Percentiles rank a stretch among this genome's conserved stretches.
phyloP scores from a whole-genome alignment of 2,113 vertebrate genomes.

The Eubucco bourcierii region DNA sequence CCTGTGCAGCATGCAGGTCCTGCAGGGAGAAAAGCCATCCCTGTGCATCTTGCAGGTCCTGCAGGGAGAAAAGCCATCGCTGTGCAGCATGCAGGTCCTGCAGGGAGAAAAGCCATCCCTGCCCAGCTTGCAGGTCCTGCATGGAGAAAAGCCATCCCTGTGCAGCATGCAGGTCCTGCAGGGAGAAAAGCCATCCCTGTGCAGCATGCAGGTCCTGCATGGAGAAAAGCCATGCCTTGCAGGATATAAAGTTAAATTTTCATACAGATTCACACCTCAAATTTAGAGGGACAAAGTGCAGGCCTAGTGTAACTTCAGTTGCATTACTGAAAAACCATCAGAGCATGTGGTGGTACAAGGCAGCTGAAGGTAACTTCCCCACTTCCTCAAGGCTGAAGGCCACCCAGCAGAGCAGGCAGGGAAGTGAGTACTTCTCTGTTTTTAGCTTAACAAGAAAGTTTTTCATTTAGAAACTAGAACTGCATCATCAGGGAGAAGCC shows the following conservation, averaged over 20 bases:
- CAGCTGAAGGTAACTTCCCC: not conserved
- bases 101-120: not conserved
- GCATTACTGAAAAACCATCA: not conserved
- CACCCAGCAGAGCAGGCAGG: not conserved
- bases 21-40: not conserved
- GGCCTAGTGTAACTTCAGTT: not conserved
- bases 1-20: not conserved
- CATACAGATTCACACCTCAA: not conserved
- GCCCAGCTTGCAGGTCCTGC: not conserved
- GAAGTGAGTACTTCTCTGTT: slow-evolving; percentile 28
- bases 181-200: not conserved
- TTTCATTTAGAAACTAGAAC: slow-evolving; percentile 23
- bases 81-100: not conserved
- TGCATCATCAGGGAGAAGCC: not conserved
- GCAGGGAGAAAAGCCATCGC: not conserved
- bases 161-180: not conserved
- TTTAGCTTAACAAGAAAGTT: slow-evolving; percentile 9
- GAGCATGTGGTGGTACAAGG: not conserved
- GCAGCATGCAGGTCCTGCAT: not conserved
- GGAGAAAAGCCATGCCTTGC: not conserved
- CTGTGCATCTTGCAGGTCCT: not conserved
- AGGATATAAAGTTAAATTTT: not conserved
- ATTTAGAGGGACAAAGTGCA: not conserved
- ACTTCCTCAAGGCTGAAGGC: not conserved
- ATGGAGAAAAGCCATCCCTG: not conserved